A percentile compares a stretch with the other conserved stretches of the same genome.
Evolutionary conservation across 1,140 invertebrate species (phyloP).

Genomic region (Leptopilina boulardi): DNA sequence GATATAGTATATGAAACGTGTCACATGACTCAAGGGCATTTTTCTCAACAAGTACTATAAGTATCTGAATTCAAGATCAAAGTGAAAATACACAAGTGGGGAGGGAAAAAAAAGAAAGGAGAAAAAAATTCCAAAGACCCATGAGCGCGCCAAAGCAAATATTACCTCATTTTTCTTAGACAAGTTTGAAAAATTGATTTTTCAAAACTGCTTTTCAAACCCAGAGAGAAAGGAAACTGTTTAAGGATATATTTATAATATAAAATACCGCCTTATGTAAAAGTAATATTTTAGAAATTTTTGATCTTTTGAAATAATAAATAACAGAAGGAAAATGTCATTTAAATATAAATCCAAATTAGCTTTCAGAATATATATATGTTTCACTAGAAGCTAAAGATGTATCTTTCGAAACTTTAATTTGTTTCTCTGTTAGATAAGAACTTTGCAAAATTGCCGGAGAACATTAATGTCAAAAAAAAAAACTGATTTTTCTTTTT

Average conservation of each 20-base stretch:
- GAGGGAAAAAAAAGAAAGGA: no score
- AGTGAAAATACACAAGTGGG: background rate
- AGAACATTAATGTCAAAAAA: background rate
- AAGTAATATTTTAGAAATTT: no score
- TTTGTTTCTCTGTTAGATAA: background rate
- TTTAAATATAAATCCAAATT: no score
- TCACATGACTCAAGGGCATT: conserved; percentile 30
- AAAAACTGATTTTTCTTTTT: background rate
- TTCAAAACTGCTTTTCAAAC: background rate
- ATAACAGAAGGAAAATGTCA: no score
- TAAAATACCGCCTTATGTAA: no score
- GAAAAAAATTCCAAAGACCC: conserved; percentile 11
- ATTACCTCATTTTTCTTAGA: conserved; percentile 7
- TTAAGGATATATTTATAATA: no score
- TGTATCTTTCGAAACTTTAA: background rate
- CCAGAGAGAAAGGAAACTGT: no score
- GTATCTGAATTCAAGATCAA: conserved; percentile 27
- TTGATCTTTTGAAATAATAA: no score
- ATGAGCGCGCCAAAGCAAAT: background rate
- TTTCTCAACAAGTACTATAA: conserved; percentile 9
- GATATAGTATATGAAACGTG: conserved; percentile 7
- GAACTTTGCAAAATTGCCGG: background rate
- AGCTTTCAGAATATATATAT: background rate
- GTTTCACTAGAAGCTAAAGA: background rate
- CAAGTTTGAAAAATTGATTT: background rate